A percentile compares a stretch with the other conserved stretches of the same genome.
Conservation (phyloP, 2,113 vertebrate species). For the Syngnathus typhle region DNA sequence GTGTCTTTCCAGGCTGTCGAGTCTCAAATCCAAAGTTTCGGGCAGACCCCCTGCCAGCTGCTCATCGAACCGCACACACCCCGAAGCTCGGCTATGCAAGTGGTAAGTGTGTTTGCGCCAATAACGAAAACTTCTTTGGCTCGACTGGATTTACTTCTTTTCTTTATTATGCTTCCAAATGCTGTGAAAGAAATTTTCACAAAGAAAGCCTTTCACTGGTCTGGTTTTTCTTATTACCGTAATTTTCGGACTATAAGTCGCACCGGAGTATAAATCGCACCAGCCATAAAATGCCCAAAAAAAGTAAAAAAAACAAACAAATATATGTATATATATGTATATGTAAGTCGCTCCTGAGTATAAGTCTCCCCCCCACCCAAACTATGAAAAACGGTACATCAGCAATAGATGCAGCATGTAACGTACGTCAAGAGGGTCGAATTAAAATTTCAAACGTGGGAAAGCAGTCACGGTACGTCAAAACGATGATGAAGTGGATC, state of each 20-base stretch:
- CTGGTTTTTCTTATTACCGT: too few species aligned
- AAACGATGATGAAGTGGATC: background rate
- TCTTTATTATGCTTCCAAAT: background rate
- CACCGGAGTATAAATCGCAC: too few species aligned
- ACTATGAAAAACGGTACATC: too few species aligned
- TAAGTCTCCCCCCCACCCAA: too few species aligned
- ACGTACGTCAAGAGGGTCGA: too few species aligned
- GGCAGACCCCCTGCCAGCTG: slow-evolving; percentile 94
- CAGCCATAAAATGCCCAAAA: too few species aligned
- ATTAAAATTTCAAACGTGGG: too few species aligned
- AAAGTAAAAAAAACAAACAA: too few species aligned
- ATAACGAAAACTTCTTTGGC: background rate
- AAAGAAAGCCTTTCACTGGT: background rate
- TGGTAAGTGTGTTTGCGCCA: slow-evolving; percentile 76
- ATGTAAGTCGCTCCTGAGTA: too few species aligned
- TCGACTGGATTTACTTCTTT: background rate
- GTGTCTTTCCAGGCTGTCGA: slow-evolving; percentile 81
- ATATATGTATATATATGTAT: too few species aligned
- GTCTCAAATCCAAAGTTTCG: slow-evolving; percentile 96
- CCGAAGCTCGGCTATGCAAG: slow-evolving; percentile 96
- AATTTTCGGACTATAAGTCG: too few species aligned
- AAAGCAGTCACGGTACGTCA: background rate
- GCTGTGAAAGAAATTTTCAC: background rate
- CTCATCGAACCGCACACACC: slow-evolving; percentile 96
- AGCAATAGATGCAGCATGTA: too few species aligned